phyloP scores from a whole-genome alignment of 2,797 vertebrate species.

The Naso thynnoides region DNA sequence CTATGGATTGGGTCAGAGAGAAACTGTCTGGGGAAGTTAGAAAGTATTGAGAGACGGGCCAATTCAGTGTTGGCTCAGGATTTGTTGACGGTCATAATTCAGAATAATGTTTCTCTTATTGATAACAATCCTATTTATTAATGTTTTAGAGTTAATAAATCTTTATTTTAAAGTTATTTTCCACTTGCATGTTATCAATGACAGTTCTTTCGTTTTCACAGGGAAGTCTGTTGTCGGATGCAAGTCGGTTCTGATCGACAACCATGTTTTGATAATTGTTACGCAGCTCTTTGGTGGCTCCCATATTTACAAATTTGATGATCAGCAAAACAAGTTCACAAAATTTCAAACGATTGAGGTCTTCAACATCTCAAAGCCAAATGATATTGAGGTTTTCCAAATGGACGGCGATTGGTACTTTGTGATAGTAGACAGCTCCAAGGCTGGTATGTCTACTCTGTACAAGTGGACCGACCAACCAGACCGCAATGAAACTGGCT shows the following conservation, averaged over 20 bases:
- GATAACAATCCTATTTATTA: too few species aligned
- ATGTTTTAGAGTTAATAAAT: too few species aligned
- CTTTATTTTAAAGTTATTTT: background rate
- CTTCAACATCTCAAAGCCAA: constrained; percentile 97
- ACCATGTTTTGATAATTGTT: constrained; percentile 94
- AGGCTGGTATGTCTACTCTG: constrained; percentile 94
- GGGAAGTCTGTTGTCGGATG: constrained; percentile 97
- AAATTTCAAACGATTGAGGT: constrained; percentile 97
- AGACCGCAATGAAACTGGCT: constrained; percentile 90
- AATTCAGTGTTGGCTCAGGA: background rate
- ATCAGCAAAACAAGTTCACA: constrained; percentile 94
- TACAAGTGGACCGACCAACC: constrained; percentile 91
- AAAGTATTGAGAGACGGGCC: background rate
- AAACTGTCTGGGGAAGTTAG: background rate
- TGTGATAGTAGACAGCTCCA: constrained; percentile 97
- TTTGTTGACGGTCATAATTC: background rate
- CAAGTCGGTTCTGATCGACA: constrained; percentile 92
- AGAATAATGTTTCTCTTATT: too few species aligned
- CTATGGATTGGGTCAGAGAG: background rate
- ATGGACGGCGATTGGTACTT: constrained; percentile 94
- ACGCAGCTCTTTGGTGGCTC: constrained; percentile 97
- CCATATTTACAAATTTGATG: constrained; percentile 95
- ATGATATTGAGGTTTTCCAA: constrained; percentile 95
- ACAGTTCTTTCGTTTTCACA: constrained; percentile 65
- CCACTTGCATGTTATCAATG: constrained; percentile 1